These are phyloP conservation scores for Aplysia californica DNA, from an alignment of 1,140 invertebrate genomes.

Conservation along the genomic window DNA sequence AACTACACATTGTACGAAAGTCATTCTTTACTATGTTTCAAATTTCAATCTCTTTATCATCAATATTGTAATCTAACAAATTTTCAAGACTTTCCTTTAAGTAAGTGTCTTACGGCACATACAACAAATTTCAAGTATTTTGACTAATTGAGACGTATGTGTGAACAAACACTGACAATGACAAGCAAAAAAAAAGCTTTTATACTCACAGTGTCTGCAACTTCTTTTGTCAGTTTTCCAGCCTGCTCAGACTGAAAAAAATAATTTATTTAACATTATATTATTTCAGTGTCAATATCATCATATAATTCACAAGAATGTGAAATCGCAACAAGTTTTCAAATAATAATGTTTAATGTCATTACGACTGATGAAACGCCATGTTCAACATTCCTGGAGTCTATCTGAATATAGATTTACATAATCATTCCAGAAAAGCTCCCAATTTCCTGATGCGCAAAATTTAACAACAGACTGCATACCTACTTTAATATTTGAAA, in stretches of 20 bases:
- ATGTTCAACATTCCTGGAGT: background rate
- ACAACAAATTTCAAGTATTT: background rate
- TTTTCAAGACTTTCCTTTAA: too few species aligned
- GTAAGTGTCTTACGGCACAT: background rate
- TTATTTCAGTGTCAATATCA: background rate
- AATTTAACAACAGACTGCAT: too few species aligned
- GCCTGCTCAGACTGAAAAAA: slow-evolving; percentile 78
- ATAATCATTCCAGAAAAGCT: too few species aligned
- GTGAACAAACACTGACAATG: background rate
- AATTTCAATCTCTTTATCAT: background rate
- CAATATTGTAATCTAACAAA: too few species aligned
- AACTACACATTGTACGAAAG: too few species aligned
- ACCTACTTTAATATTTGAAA: too few species aligned
- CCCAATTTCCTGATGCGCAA: too few species aligned
- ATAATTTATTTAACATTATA: background rate
- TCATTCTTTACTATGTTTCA: too few species aligned
- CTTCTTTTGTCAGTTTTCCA: slow-evolving; percentile 79
- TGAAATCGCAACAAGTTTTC: too few species aligned
- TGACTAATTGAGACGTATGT: background rate
- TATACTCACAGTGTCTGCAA: slow-evolving; percentile 77
- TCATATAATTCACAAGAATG: background rate
- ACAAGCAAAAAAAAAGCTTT: background rate
- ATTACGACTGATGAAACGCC: background rate
- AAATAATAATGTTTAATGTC: background rate
- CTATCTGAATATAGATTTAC: too few species aligned